These are phyloP conservation scores for Mionectes macconnelli DNA, from an alignment of 2,113 vertebrate genomes.

Conservation along the genomic window DNA sequence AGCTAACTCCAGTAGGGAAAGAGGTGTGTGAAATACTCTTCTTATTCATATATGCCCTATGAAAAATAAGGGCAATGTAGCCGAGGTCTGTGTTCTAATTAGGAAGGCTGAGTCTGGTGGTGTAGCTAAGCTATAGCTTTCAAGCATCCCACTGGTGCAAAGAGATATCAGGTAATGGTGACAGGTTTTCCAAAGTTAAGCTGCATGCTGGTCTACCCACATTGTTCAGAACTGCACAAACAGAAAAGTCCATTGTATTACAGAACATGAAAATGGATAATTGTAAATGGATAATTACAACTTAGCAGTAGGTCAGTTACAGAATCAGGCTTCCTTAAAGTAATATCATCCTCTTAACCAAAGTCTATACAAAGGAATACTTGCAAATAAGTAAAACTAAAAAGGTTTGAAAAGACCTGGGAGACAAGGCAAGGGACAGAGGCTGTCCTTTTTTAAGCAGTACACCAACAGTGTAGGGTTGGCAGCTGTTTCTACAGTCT, in stretches of 20 bases:
- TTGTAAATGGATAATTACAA: conserved; percentile 21
- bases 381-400: conserved; percentile 29
- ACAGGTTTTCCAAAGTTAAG: background rate
- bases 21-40: background rate
- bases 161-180: background rate
- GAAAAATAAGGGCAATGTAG: background rate
- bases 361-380: conserved; percentile 26
- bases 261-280: background rate
- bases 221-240: background rate
- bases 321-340: background rate
- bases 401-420: background rate
- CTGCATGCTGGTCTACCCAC: background rate
- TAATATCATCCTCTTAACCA: background rate
- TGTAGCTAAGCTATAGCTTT: background rate
- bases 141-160: background rate
- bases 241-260: background rate
- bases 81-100: background rate
- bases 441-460: background rate
- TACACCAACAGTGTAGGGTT: background rate
- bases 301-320: conserved; percentile 1
- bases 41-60: background rate
- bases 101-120: background rate
- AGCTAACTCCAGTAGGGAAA: background rate
- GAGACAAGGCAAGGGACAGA: background rate
- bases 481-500: background rate